Evolutionary conservation across 2,888 invertebrate genomes (phyloP).

Genomic region (Stenotaenia linearis): DNA sequence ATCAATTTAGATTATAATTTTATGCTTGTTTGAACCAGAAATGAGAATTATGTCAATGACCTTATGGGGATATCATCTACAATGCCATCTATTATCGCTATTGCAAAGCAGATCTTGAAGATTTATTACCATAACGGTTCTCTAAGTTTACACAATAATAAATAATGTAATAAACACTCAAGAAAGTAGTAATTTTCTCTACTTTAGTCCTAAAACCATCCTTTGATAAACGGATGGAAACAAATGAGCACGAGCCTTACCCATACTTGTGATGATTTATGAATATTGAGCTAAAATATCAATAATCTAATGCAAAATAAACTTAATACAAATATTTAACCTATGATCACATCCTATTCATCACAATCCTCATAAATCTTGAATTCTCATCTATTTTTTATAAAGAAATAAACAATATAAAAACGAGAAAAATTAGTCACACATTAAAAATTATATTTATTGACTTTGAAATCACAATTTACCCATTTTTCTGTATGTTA

Average conservation of each 20-base stretch:
- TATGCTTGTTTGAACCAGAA: background rate
- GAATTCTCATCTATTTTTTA: background rate
- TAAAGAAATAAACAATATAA: background rate
- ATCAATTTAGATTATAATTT: background rate
- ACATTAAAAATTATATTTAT: background rate
- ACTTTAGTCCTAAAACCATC: background rate
- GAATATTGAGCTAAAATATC: background rate
- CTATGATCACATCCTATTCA: background rate
- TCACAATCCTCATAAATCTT: background rate
- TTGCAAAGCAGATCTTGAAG: background rate
- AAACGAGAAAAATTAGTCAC: background rate
- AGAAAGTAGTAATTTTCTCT: background rate
- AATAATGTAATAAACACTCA: no score
- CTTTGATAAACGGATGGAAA: background rate
- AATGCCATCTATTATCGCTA: background rate
- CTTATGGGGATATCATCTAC: background rate
- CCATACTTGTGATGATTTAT: background rate
- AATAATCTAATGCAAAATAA: background rate
- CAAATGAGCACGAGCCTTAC: background rate
- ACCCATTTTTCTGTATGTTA: no score
- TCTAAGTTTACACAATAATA: no score
- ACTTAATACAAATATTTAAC: background rate
- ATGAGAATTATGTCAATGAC: background rate
- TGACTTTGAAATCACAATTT: no score
- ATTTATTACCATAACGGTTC: background rate